A percentile compares a stretch with the other conserved stretches of the same genome.
Conservation (phyloP, 2,888 invertebrate genomes). For the Drosophila putrida region DNA sequence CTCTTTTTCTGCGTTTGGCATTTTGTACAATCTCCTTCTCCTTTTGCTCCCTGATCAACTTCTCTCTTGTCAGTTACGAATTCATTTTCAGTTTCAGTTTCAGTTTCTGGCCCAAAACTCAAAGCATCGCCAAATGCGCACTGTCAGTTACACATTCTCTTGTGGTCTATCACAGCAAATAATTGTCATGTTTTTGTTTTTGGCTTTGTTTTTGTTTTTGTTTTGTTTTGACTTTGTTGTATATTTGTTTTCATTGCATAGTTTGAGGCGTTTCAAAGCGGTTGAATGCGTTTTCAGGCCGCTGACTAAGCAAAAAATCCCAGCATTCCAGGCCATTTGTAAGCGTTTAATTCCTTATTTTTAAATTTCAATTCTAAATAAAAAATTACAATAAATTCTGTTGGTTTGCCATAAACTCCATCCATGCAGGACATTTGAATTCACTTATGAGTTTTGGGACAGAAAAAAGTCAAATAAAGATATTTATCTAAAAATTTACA, state of each 20-base stretch:
- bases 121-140: conserved; percentile 24
- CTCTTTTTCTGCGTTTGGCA: conserved; percentile 52
- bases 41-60: neutral
- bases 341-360: conserved; percentile 8
- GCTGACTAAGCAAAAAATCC: conserved; percentile 16
- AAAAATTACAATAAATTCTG: neutral
- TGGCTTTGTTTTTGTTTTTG: conserved; percentile 2
- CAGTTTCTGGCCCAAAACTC: conserved; percentile 9
- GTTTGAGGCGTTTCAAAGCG: conserved; percentile 29
- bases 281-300: conserved; percentile 24
- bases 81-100: conserved; percentile 1
- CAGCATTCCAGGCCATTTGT: conserved; percentile 4
- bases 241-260: conserved; percentile 23
- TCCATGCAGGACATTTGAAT: neutral
- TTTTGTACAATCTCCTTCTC: conserved; percentile 23
- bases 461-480: neutral
- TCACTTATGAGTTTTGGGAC: neutral
- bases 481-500: neutral
- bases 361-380: conserved; percentile 2
- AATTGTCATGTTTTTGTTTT: conserved; percentile 35
- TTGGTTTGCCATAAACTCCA: neutral
- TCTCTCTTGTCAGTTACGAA: neutral
- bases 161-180: conserved; percentile 52
- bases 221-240: conserved; percentile 1
- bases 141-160: conserved; percentile 57